Base-by-base conservation (phyloP, 1,140 invertebrate species). In the Drosophila arizonae region DNA sequence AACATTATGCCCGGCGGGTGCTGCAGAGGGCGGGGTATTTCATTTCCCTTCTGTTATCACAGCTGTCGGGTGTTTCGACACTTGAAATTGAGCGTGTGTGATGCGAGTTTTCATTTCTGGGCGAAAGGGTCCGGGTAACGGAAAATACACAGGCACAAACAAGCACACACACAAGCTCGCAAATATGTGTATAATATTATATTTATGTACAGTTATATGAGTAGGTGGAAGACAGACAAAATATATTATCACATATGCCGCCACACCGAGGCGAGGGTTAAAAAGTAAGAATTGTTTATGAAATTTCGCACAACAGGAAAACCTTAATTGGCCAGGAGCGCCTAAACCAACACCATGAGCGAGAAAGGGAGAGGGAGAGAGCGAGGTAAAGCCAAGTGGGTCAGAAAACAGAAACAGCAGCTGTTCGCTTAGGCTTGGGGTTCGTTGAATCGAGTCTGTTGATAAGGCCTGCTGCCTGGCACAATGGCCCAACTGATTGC, bases 11-110 rank as follows among this genome's bases (percentile, higher is more conserved):
- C 63, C 63, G 21, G 9, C 58, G 39, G 57, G 43, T 33, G 48
- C 26, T 28, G 28, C 48, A 63, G 50, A n/a, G 48, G 41, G 63
- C 50, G 15, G 28, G 36, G 43, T 64, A 51, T 70, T 72, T 65
- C 76, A 61, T 81, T 76, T 81, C 66, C 74, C 58, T 68, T 70
- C 50, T 86, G 81, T 88, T 88, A 88, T 88, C 87, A 89, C 84
- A 88, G 84, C 85, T 88, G 80, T 80, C 85, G 77, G 63, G 81
- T 55, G 67, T 87, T 87, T 87, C 79, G 85, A 77, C 84, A 87
- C 84, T 88, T 89, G 64, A 88, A 89, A 84, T 84, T 84, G 77
- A 87, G 84, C 84, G 74, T 68, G 61, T 75, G 67, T 81, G 75
- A 88, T 87, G 79, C 43, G 43, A 46, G 43, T 88, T 87, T 88